phyloP scores from a whole-genome alignment of 2,113 vertebrate genomes.

The Collichthys lucidus region DNA sequence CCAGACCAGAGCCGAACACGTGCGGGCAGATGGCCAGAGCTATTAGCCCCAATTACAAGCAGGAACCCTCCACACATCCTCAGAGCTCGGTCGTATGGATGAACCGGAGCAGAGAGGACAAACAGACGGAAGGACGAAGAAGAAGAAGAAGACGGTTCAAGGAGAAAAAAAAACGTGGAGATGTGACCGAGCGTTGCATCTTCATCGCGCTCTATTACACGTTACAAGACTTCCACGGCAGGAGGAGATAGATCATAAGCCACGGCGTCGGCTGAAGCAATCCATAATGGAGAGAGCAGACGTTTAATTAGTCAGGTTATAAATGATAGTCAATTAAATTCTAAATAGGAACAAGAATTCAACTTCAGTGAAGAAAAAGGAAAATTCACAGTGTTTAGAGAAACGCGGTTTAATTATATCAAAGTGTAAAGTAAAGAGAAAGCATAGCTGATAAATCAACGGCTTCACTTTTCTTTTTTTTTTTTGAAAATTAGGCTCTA shows the following conservation, averaged over 20 bases:
- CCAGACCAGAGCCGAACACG: conserved; percentile 48
- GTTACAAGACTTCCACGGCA: not conserved
- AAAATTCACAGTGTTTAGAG: conserved; percentile 51
- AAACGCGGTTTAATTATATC: conserved; percentile 55
- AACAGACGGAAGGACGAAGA: not conserved
- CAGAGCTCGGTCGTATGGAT: conserved; percentile 59
- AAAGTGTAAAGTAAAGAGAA: conserved; percentile 62
- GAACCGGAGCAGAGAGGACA: conserved; percentile 28
- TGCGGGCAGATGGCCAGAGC: conserved; percentile 71
- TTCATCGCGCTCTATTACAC: not conserved
- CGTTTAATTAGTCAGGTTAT: conserved; percentile 37
- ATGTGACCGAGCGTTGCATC: not conserved
- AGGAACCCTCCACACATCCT: conserved; percentile 54
- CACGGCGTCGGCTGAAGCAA: conserved; percentile 2
- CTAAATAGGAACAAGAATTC: conserved; percentile 47
- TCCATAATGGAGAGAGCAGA: conserved; percentile 1
- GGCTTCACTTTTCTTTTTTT: conserved; percentile 17
- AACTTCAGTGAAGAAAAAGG: conserved; percentile 24
- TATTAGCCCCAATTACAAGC: conserved; percentile 71
- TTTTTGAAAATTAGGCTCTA: conserved; percentile 60
- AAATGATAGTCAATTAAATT: conserved; percentile 36
- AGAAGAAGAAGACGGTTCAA: no score
- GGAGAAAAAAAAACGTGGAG: not conserved
- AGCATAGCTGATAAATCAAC: conserved; percentile 69
- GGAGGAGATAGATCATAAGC: conserved; percentile 9